Base-by-base conservation (phyloP, 1,140 invertebrate genomes). In the Ceratoteleas bidentatus region DNA sequence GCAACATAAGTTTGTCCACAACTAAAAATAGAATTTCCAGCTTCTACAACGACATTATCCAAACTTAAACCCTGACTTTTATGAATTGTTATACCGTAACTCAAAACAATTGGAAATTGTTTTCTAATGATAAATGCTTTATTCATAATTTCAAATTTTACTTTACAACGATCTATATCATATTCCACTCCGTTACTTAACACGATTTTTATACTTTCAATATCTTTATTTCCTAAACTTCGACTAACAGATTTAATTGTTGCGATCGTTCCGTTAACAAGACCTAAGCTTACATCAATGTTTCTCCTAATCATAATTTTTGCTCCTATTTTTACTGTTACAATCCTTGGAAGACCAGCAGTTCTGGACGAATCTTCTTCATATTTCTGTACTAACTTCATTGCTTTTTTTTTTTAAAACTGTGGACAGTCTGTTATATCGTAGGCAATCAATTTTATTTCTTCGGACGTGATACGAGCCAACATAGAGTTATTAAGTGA, bases 1-100 rank as follows among this genome's bases (percentile, higher is more conserved):
- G 52, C 52, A 54, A 54, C 52, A n/a, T 54, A 54, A 11, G 15
- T 54, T 54, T 54, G 52, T 33, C 52, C 52, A 54, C 52, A 54
- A 6, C 52, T 54, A n/a, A 54, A 54, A 50, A 16, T 11, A 24
- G 49, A 9, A 50, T 50, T 50, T 50, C 49, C 49, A 24, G 7
- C 15, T 16, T 50, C 49, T 24, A 16, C 11, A 16, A 50, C 49
- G 16, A 15, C 49, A 50, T 50, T 50, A 6, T 50, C 10, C 16
- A 50, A 50, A 24, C 49, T 50, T 2, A 50, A 11, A 5, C 49
- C 49, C 8, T 50, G 49, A 50, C 49, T 16, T 50, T 50, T 50
- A 50, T 50, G 49, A 50, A 50, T 24, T 50, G 49, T 50, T 7
- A 33, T 33, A 13, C 52, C 24, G 11, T 54, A 54, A 34, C 52